Evolutionary conservation across 2,888 invertebrate genomes (phyloP).

Genomic region (Himalopsyche kuldschensis): DNA sequence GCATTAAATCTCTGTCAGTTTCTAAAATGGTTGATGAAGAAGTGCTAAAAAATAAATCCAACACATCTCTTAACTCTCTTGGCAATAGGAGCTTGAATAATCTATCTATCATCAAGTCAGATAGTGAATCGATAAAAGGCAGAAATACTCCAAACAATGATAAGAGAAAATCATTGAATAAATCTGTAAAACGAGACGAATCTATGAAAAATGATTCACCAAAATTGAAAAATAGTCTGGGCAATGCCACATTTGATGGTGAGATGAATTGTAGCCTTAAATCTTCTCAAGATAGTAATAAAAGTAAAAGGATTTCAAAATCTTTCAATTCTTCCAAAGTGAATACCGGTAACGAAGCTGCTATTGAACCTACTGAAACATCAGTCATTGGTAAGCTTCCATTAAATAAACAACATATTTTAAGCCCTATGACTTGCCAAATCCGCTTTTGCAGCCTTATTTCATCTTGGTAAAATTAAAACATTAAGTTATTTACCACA

Average conservation of each 20-base stretch:
- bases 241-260: not conserved
- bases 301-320: not conserved
- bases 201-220: not conserved
- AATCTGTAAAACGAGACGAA: not conserved
- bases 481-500: too few species aligned
- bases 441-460: too few species aligned
- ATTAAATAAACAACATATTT: not conserved
- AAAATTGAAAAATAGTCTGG: not conserved
- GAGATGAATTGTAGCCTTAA: not conserved
- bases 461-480: too few species aligned
- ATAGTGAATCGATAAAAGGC: not conserved
- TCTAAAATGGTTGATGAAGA: not conserved
- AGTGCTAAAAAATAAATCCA: not conserved
- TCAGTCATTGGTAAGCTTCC: not conserved
- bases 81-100: not conserved
- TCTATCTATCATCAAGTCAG: not conserved
- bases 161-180: not conserved
- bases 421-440: too few species aligned
- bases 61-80: not conserved
- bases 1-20: not conserved
- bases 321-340: not conserved
- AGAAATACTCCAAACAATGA: not conserved
- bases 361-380: not conserved
- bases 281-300: not conserved
- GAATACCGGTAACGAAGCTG: not conserved